Conservation (phyloP, 2,797 vertebrate species). For the Ptychobarbus kaznakovi region DNA sequence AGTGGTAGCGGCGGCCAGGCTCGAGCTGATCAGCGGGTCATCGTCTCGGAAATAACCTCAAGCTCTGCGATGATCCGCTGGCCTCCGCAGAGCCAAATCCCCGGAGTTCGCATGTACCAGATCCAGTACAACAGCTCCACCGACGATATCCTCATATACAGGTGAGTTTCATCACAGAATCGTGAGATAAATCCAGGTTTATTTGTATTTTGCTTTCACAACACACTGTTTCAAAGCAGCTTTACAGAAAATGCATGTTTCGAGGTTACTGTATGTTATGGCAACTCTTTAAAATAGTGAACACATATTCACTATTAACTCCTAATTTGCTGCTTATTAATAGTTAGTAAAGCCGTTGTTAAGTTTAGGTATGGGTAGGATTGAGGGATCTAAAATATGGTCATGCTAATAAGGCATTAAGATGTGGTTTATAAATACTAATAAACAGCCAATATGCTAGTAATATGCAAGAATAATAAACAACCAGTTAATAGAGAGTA, state of each 20-base stretch:
- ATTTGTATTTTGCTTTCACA: not conserved
- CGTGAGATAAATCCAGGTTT: not conserved
- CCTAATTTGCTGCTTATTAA: too few relatives aligned
- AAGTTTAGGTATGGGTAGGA: too few relatives aligned
- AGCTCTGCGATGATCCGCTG: conserved; percentile 86
- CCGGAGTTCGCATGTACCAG: conserved; percentile 92
- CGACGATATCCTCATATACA: conserved; percentile 91
- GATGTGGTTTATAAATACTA: too few relatives aligned
- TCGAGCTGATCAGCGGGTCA: conserved; percentile 79
- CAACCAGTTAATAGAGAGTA: too few relatives aligned
- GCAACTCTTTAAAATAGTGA: too few relatives aligned
- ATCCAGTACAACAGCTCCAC: conserved; percentile 95
- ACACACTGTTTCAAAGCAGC: not conserved
- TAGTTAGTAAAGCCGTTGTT: too few relatives aligned
- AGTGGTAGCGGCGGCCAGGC: conserved; percentile 77
- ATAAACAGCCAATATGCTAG: too few relatives aligned
- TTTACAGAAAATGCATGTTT: not conserved
- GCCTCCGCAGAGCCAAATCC: conserved; percentile 87
- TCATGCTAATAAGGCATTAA: too few relatives aligned
- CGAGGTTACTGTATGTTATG: not conserved
- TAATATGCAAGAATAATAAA: too few relatives aligned
- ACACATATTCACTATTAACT: too few relatives aligned
- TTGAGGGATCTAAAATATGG: too few relatives aligned
- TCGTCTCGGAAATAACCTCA: conserved; percentile 86
- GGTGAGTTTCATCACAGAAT: conserved; percentile 71